phyloP scores from a whole-genome alignment of 2,888 invertebrate species.

The Mythimna pallens region DNA sequence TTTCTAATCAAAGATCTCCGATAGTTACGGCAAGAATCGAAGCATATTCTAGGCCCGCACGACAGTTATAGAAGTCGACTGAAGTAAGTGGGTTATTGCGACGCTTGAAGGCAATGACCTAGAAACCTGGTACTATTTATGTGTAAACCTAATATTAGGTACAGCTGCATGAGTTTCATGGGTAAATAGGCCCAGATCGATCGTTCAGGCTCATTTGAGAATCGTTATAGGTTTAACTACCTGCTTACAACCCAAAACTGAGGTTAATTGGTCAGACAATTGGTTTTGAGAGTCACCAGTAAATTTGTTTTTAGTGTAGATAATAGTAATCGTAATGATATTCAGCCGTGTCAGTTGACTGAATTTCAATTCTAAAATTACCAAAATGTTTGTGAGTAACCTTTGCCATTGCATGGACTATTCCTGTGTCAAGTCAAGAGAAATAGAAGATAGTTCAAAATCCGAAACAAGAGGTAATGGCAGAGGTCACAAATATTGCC shows the following conservation, averaged over 20 bases:
- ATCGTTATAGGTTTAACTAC: slow-evolving; percentile 24
- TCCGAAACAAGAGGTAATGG: too few relatives aligned
- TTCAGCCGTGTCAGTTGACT: not conserved
- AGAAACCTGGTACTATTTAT: slow-evolving; percentile 55
- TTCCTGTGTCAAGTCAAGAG: too few relatives aligned
- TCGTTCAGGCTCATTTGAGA: slow-evolving; percentile 39
- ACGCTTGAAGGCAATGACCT: slow-evolving; percentile 53
- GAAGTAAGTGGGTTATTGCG: slow-evolving; percentile 51
- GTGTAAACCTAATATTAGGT: slow-evolving; percentile 50
- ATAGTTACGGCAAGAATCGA: slow-evolving; percentile 30
- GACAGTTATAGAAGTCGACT: slow-evolving; percentile 46
- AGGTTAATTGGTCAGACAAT: slow-evolving; percentile 10
- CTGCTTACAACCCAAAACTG: slow-evolving; percentile 8
- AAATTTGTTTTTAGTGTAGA: not conserved
- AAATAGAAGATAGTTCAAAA: too few relatives aligned
- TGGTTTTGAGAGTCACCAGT: not conserved
- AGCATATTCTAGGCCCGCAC: slow-evolving; percentile 10
- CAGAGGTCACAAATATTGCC: too few relatives aligned
- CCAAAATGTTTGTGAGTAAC: too few relatives aligned
- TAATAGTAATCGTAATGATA: not conserved
- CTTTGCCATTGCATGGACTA: too few relatives aligned
- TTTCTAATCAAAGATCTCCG: slow-evolving; percentile 35
- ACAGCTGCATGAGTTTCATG: slow-evolving; percentile 58
- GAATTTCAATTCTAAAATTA: too few relatives aligned
- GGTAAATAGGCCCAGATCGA: slow-evolving; percentile 45